Evolutionary conservation across 2,888 invertebrate genomes (phyloP), one percentile per base, ranked within the genome.

Genomic region (Rhabditoides inermis): DNA sequence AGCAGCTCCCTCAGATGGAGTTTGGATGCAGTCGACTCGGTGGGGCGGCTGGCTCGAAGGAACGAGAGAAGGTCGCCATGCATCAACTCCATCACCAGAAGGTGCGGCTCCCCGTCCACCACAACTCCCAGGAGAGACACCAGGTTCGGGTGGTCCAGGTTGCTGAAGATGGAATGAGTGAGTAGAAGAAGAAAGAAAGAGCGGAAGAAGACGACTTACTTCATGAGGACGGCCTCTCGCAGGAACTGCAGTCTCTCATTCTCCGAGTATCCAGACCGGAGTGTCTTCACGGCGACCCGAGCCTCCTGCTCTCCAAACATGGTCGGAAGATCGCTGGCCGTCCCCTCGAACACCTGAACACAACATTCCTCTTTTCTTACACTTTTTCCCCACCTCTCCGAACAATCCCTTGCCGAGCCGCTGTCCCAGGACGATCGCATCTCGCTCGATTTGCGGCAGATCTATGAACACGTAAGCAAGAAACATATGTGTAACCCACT

Each of bases 1-100:
- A 95, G 80, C 39, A 95, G 81, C 76, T 95, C 94, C 51, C 86
- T 81, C 10, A 94, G 81, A 0, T 85, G 85, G 30, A 95, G 64
- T 28, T 53, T 51, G 7, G 58, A 62, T 10, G 51, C 23, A 25
- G 47, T 48, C n/a, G 37, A 35, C 26, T 58, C 62, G 15, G 49
- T 56, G 3, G 60, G 60, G 2, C 42, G 45, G 18, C 60, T 62
- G 45, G 78, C 87, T 87, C 76, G 81, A 42, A 98, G 81, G 77
- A 90, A 95, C 54, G 88, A 88, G 30, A 94, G 82, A 53, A 98
- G 80, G 79, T 95, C 94, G 3, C 88, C 91, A 77, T 91, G 88
- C 98, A 98, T 98, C 20, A 95, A 83, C 77, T 98, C 95, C 83
- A 95, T 85, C 44, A 98, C 86, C 60, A 98, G 85, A 69, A 90